Evolutionary conservation across 2,888 invertebrate species (phyloP).

Genomic region (Sphecodes monilicornis): DNA sequence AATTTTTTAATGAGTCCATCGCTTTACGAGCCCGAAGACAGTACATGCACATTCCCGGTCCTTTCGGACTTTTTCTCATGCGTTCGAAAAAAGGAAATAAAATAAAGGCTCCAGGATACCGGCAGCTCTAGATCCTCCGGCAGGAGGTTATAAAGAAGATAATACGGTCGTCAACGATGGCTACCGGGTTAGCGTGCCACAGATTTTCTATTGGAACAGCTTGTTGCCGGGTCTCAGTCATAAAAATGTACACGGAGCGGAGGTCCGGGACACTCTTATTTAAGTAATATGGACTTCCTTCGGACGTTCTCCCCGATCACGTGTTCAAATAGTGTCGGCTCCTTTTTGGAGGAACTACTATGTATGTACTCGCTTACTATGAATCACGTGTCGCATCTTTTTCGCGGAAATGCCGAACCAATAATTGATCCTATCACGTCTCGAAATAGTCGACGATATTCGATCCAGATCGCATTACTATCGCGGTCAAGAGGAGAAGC

Average conservation of each 20-base stretch:
- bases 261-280: slow-evolving; percentile 51
- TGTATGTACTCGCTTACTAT: slow-evolving; percentile 15
- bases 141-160: slow-evolving; percentile 52
- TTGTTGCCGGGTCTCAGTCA: slow-evolving; percentile 57
- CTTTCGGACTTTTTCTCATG: background rate
- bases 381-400: slow-evolving; percentile 29
- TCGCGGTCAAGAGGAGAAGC: slow-evolving; percentile 36
- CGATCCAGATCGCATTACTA: slow-evolving; percentile 49
- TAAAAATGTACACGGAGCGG: slow-evolving; percentile 57
- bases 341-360: slow-evolving; percentile 19
- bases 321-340: slow-evolving; percentile 63
- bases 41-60: background rate
- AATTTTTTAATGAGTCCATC: background rate
- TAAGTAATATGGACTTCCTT: slow-evolving; percentile 52
- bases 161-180: slow-evolving; percentile 46
- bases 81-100: slow-evolving; percentile 14
- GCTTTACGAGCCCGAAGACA: background rate
- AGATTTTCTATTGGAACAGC: slow-evolving; percentile 61
- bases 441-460: slow-evolving; percentile 59
- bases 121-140: slow-evolving; percentile 22
- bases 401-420: slow-evolving; percentile 36
- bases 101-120: background rate
- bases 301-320: slow-evolving; percentile 40
- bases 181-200: slow-evolving; percentile 33
- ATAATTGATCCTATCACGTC: slow-evolving; percentile 58